A percentile compares a stretch with the other conserved stretches of the same genome.
Evolutionary conservation across 1,140 invertebrate genomes (phyloP).

Genomic region (Drosophila pachea): DNA sequence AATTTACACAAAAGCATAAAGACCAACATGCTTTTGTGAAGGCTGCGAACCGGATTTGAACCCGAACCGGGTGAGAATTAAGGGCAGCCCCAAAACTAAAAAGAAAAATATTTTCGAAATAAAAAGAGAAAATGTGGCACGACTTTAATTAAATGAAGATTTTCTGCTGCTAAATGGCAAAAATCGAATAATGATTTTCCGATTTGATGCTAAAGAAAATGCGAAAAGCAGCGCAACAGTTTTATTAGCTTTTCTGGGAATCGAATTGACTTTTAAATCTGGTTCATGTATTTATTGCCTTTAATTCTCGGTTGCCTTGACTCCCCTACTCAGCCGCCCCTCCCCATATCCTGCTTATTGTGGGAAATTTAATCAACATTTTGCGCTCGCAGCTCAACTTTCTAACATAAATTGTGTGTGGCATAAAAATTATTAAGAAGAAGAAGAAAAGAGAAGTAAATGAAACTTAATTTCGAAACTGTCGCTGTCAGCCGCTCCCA

Average conservation of each 20-base stretch:
- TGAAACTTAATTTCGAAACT: constrained; percentile 42
- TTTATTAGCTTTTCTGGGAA: too few species aligned
- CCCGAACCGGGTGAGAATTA: not conserved
- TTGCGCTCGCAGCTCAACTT: constrained; percentile 19
- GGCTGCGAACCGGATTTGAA: not conserved
- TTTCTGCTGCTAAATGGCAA: too few species aligned
- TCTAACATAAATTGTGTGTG: constrained; percentile 32
- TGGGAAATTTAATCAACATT: constrained; percentile 16
- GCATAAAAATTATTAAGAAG: constrained; percentile 42
- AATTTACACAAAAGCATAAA: constrained; percentile 10
- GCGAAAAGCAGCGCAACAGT: too few species aligned
- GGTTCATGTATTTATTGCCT: too few species aligned
- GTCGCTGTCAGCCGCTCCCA: constrained; percentile 12
- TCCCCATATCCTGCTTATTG: not conserved
- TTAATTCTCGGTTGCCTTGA: too few species aligned
- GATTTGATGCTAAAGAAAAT: too few species aligned
- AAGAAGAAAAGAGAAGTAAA: constrained; percentile 29
- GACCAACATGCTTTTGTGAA: constrained; percentile 2
- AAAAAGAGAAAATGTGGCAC: too few species aligned
- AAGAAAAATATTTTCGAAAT: too few species aligned
- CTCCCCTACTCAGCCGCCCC: not conserved
- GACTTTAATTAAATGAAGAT: too few species aligned
- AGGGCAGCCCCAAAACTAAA: too few species aligned
- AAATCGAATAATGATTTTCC: too few species aligned
- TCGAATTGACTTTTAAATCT: too few species aligned